These are phyloP conservation scores for Tenthredo livida DNA, from an alignment of 2,888 invertebrate species.

Conservation along the genomic window DNA sequence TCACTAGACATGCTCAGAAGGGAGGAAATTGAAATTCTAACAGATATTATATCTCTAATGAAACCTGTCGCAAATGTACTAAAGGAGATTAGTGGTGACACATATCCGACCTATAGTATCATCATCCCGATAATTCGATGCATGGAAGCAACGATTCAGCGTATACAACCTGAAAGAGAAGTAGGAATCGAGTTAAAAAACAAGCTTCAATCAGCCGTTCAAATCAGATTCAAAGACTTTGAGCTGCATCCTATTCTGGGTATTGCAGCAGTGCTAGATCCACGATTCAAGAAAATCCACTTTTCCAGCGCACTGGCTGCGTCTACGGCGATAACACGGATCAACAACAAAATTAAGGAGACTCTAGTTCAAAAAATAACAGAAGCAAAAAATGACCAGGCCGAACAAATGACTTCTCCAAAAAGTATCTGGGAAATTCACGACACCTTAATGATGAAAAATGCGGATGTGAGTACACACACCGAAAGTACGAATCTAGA, in stretches of 20 bases:
- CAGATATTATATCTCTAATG: slow-evolving; percentile 57
- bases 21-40: slow-evolving; percentile 58
- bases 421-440: slow-evolving; percentile 52
- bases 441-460: slow-evolving; percentile 48
- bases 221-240: neutral
- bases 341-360: slow-evolving; percentile 55
- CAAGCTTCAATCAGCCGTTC: neutral
- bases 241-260: neutral
- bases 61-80: slow-evolving; percentile 59
- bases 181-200: neutral
- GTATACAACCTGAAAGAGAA: neutral
- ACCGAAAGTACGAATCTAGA: slow-evolving; percentile 43
- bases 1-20: slow-evolving; percentile 58
- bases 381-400: neutral
- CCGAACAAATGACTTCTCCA: neutral
- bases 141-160: slow-evolving; percentile 22
- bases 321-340: neutral
- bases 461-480: neutral
- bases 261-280: neutral
- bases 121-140: slow-evolving; percentile 60
- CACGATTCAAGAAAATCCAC: neutral
- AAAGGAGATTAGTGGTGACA: slow-evolving; percentile 59
- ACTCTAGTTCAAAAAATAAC: neutral
- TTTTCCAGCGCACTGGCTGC: too few relatives aligned
- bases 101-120: slow-evolving; percentile 60